Evolutionary conservation across 1,140 invertebrate species (phyloP), one percentile per base, ranked within the genome.

Genomic region (Goniozus legneri): DNA sequence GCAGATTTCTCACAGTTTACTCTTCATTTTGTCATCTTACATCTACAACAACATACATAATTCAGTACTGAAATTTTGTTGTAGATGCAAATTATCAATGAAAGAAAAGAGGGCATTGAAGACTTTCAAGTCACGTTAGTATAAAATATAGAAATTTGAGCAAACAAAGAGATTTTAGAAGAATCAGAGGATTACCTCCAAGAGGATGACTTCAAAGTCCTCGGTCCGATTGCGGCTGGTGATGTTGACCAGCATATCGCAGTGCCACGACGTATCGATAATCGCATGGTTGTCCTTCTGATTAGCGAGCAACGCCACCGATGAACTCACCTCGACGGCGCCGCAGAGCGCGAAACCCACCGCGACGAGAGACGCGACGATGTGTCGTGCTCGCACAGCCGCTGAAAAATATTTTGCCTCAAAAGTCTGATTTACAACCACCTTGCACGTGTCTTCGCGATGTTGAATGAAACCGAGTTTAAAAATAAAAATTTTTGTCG

Each of bases 301-400:
- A 57, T 80, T 80, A 2, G 78, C 77, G 3, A 79, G 62, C 16
- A 80, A 56, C 42, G 79, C 78, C 3, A 80, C 79, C 2, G 77
- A 80, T 1, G 78, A 79, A 37, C 77, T 79, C 33, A 79, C 77
- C 52, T 81, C 79, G 0, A 81, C 78, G 3, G 79, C 71, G 8
- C 79, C 79, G 31, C 77, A 78, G n/a, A 81, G 60, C 12, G 79
- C 77, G 50, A 80, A 81, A 3, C 78, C 79, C 13, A 77, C 73
- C n/a, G 78, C 71, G 0, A 80, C 75, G 3, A 81, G 65, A 2
- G 72, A 62, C 16, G 74, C 76, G 2, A 81, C 70, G 16, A 80
- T 64, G 44, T 80, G 78, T 39, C 77, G 66, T 3, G 76, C 77
- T 46, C 78, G 69, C 15, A 80, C 77, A 20, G 78, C 74, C 43